Percentiles rank a stretch among this genome's conserved stretches.
Conservation (phyloP, 2,113 vertebrate genomes). For the Phasianus colchicus region DNA sequence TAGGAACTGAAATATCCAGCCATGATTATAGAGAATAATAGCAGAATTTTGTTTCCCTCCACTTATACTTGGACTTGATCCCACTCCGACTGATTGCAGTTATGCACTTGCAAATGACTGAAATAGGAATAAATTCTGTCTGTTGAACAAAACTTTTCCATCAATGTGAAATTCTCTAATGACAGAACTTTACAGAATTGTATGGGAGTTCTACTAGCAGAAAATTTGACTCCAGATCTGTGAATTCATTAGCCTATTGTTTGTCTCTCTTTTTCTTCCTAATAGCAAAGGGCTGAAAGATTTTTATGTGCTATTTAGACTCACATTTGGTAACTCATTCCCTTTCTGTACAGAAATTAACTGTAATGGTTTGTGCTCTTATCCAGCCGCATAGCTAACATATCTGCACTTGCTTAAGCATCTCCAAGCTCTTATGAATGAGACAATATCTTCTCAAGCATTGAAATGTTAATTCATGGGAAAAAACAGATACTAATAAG, state of each 20-base stretch:
- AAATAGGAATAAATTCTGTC: constrained; percentile 30
- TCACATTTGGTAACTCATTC: constrained; percentile 14
- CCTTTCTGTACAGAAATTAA: constrained; percentile 18
- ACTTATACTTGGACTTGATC: constrained; percentile 24
- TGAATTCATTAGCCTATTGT: background rate
- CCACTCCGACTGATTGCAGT: constrained; percentile 10
- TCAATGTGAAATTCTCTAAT: constrained; percentile 27
- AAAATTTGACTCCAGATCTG: background rate
- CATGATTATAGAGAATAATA: background rate
- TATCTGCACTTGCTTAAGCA: background rate
- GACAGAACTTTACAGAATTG: constrained; percentile 18
- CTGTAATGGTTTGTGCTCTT: background rate
- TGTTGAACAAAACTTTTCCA: constrained; percentile 27
- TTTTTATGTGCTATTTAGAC: constrained; percentile 17
- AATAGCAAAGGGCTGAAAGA: background rate
- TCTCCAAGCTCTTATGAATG: background rate
- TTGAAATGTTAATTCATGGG: background rate
- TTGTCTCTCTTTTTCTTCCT: constrained; percentile 7
- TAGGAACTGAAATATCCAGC: background rate
- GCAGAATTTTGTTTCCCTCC: constrained; percentile 10
- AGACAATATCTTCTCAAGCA: background rate
- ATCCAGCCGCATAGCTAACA: background rate
- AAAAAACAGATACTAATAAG: background rate
- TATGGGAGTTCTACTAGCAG: background rate
- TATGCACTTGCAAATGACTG: constrained; percentile 29